These are phyloP conservation scores for Zoroaster sp. DNA, from an alignment of 53 echinoderm and acorn worm species.

Conservation along the genomic window DNA sequence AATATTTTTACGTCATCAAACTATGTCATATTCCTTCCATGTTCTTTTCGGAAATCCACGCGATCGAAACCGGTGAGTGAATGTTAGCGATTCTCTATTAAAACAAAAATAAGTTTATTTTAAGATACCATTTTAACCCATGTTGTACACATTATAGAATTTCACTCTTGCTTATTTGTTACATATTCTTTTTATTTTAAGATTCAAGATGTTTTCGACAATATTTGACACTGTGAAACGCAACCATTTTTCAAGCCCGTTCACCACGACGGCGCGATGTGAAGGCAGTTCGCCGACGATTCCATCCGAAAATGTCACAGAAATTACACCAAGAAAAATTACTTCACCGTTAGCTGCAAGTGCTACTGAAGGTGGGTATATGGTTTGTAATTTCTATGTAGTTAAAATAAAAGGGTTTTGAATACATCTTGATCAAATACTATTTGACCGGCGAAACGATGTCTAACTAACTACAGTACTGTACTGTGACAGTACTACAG, in stretches of 20 bases:
- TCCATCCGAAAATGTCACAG: constrained; percentile 27
- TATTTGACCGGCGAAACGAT: not conserved
- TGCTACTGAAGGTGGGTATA: constrained; percentile 41
- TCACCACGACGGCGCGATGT: constrained; percentile 75
- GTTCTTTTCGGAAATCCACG: constrained; percentile 39
- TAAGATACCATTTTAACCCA: not conserved
- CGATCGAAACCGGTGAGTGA: constrained; percentile 16
- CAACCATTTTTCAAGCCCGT: constrained; percentile 82
- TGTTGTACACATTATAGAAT: not conserved
- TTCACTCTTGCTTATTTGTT: not conserved
- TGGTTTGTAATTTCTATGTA: not conserved
- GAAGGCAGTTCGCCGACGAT: constrained; percentile 28
- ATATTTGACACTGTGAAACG: constrained; percentile 79
- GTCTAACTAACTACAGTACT: no score
- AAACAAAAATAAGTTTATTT: not conserved
- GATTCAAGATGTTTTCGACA: constrained; percentile 90
- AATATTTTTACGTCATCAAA: not conserved
- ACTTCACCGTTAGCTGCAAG: constrained; percentile 54
- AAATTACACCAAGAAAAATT: constrained; percentile 42
- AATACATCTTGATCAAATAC: constrained; percentile 4
- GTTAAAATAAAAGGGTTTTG: not conserved
- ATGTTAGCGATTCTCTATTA: not conserved
- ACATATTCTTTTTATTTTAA: constrained; percentile 23
- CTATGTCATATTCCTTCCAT: constrained; percentile 34
- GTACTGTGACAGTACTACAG: no score